These are phyloP conservation scores for Circaetus gallicus DNA, from an alignment of 2,113 vertebrate genomes.

Conservation along the genomic window DNA sequence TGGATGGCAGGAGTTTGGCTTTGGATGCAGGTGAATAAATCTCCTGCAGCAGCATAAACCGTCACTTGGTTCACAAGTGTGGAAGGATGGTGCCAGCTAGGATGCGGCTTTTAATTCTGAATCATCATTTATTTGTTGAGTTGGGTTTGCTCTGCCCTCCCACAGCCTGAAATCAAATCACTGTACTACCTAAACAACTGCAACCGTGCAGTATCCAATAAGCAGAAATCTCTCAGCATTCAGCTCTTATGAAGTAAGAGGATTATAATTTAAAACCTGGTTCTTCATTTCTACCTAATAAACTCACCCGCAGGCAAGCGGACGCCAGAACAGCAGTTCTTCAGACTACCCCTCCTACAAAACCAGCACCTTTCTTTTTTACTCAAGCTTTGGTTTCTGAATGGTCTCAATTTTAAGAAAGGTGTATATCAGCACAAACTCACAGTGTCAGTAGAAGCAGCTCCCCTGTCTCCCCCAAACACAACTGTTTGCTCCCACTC, in stretches of 20 bases:
- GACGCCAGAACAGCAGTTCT: not conserved
- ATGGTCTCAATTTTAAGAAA: not conserved
- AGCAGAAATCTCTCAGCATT: not conserved
- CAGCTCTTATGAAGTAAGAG: not conserved
- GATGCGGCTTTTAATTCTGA: not conserved
- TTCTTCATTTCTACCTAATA: not conserved
- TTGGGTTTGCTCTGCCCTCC: not conserved
- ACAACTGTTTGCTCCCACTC: not conserved
- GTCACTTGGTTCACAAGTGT: rapidly evolving
- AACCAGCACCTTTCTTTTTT: not conserved
- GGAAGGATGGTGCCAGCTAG: not conserved
- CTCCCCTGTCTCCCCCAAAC: not conserved
- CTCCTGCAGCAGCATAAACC: not conserved
- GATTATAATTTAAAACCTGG: not conserved
- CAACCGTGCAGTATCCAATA: not conserved
- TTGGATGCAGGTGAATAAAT: not conserved
- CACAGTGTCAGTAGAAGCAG: rapidly evolving
- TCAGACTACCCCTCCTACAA: not conserved
- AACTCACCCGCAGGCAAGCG: not conserved
- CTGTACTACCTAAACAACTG: not conserved
- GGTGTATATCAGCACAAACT: not conserved
- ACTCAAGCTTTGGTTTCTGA: not conserved
- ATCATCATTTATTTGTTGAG: not conserved
- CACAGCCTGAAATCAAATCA: not conserved
- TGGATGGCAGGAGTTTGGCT: not conserved